Evolutionary conservation across 2,113 vertebrate genomes (phyloP).

Genomic region (Laterallus jamaicensis): DNA sequence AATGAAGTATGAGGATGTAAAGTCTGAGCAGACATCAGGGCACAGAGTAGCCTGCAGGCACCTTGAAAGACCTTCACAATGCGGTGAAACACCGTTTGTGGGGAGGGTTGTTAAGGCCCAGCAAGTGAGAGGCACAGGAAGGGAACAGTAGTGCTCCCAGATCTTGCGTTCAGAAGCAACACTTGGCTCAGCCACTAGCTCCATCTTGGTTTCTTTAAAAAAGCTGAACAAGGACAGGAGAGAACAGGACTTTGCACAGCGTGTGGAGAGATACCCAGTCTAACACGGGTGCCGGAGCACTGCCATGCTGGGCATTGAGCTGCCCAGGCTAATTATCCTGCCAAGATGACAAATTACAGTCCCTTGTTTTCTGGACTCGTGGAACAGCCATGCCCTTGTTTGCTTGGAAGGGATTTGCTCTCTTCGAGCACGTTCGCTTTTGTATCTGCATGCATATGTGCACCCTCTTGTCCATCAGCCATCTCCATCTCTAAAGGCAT

Average conservation of each 20-base stretch:
- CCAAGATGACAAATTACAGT: not conserved
- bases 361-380: not conserved
- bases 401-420: not conserved
- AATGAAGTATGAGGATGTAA: not conserved
- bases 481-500: not conserved
- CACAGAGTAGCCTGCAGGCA: not conserved
- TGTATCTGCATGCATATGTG: not conserved
- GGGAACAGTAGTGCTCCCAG: not conserved
- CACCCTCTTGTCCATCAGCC: not conserved
- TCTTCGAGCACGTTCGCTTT: fast-evolving
- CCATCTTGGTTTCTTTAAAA: not conserved
- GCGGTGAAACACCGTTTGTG: not conserved
- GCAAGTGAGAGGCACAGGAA: not conserved
- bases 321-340: not conserved
- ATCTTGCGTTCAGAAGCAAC: fast-evolving
- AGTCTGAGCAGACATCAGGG: not conserved
- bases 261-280: not conserved
- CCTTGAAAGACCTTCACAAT: not conserved
- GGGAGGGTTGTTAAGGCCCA: not conserved
- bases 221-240: not conserved
- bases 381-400: not conserved
- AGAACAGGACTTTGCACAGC: not conserved
- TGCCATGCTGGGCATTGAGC: not conserved
- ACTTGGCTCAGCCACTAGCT: not conserved
- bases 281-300: fast-evolving